Conservation (phyloP, 2,113 vertebrate species). For the Notothenia coriiceps region DNA sequence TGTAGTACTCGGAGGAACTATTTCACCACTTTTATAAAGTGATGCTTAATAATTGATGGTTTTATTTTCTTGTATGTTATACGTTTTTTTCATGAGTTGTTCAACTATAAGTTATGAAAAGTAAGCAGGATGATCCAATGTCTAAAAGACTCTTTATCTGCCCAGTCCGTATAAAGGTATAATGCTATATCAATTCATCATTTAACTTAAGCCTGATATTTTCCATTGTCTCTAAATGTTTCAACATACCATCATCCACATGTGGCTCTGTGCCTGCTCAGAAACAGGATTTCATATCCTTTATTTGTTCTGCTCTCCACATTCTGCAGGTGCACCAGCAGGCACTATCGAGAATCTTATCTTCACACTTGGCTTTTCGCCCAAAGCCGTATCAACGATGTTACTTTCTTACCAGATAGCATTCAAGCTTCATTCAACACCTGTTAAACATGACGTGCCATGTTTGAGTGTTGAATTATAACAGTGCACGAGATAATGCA, state of each 20-base stretch:
- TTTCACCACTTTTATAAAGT: neutral
- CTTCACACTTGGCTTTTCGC: conserved; percentile 47
- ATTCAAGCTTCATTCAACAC: conserved; percentile 55
- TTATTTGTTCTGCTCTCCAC: conserved; percentile 61
- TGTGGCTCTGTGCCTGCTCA: conserved; percentile 3
- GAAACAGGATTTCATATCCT: conserved; percentile 50
- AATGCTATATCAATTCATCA: neutral
- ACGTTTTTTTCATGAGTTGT: too few relatives aligned
- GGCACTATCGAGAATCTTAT: conserved; percentile 29
- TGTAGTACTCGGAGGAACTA: neutral
- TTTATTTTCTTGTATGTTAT: too few relatives aligned
- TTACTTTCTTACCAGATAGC: conserved; percentile 30
- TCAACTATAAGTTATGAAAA: neutral
- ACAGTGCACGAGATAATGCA: conserved; percentile 20
- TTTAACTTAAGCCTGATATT: neutral
- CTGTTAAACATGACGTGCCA: conserved; percentile 40
- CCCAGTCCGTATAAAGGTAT: neutral
- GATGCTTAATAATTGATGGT: neutral
- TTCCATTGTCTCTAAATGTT: neutral
- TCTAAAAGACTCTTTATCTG: neutral
- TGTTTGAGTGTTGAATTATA: conserved; percentile 30
- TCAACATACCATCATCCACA: neutral
- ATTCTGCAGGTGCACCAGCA: conserved; percentile 56
- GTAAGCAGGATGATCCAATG: neutral
- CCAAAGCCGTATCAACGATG: conserved; percentile 46